phyloP scores from a whole-genome alignment of 1,140 invertebrate species.

The Psilanteris sp. region DNA sequence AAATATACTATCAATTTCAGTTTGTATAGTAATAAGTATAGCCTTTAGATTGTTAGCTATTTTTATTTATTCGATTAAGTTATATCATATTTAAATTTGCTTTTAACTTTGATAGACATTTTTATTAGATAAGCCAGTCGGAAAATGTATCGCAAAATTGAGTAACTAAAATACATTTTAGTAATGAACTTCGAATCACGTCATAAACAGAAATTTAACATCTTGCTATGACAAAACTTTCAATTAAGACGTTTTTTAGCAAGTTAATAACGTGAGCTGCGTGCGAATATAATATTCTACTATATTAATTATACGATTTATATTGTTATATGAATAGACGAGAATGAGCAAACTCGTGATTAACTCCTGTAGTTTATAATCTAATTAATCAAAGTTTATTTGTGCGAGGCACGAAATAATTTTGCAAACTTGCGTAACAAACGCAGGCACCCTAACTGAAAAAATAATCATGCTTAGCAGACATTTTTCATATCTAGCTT shows the following conservation, averaged over 20 bases:
- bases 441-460: constrained; percentile 16
- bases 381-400: constrained; percentile 38
- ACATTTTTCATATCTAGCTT: constrained; percentile 25
- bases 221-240: constrained; percentile 7
- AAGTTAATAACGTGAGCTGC: not conserved
- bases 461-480: constrained; percentile 4
- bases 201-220: constrained; percentile 18
- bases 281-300: constrained; percentile 31
- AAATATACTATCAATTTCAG: too few species aligned
- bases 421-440: constrained; percentile 8
- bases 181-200: constrained; percentile 26
- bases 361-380: constrained; percentile 23
- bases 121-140: not conserved
- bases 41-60: too few species aligned
- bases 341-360: constrained; percentile 16
- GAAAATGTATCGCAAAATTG: not conserved
- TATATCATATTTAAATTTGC: too few species aligned
- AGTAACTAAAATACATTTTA: constrained; percentile 1
- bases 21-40: too few species aligned
- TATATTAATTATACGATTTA: constrained; percentile 29
- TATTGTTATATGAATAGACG: constrained; percentile 15
- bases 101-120: too few species aligned
- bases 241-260: not conserved
- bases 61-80: too few species aligned
- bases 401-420: constrained; percentile 3